Base-by-base conservation (phyloP, 2,888 invertebrate genomes). In the Drosophila longiperda region DNA sequence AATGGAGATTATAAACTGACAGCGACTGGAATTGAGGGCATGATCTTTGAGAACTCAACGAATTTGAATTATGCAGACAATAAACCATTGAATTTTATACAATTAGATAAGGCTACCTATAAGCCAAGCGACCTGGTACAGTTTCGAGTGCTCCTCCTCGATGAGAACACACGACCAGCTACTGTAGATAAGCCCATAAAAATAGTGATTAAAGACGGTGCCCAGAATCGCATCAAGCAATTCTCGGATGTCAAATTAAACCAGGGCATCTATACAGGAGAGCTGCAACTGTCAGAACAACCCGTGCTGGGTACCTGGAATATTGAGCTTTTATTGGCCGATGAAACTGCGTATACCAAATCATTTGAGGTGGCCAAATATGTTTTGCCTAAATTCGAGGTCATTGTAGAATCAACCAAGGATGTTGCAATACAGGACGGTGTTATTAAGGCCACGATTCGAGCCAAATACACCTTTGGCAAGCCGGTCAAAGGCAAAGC, bases 51-150 rank as follows among this genome's bases (percentile, higher is more conserved):
- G 52, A 95, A 96, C 74, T 95, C 96, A n/a, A 96, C 96, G 2
- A 94, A 95, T 11, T 92, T 98, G 58, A 94, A 95, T 52, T 97
- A 96, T 92, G 95, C 96, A 49, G 95, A 95, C 73, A 96, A 98
- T 90, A 79, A 80, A 42, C 75, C 83, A 7, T 96, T 97, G 15
- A 95, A 98, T 17, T 97, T 98, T 89, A 95, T 98, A 74, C 98
- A 99, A 92, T 98, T 98, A 0, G 98, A 99, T 93, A 97, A 97
- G 93, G 96, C 97, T 12, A 96, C 98, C 75, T 99, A 98, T 93
- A 97, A 98, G 91, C 98, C 98, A 0, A 96, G 96, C 12, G 96
- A 96, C 91, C 95, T 95, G 78, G 96, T 99, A 33, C 95, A 96
- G 92, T 98, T 98, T 93, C 86, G 92, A 9, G 82, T 96, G 9